A percentile compares a stretch with the other conserved stretches of the same genome.
Evolutionary conservation across 2,888 invertebrate species (phyloP).

Genomic region (Mimachlamys varia): DNA sequence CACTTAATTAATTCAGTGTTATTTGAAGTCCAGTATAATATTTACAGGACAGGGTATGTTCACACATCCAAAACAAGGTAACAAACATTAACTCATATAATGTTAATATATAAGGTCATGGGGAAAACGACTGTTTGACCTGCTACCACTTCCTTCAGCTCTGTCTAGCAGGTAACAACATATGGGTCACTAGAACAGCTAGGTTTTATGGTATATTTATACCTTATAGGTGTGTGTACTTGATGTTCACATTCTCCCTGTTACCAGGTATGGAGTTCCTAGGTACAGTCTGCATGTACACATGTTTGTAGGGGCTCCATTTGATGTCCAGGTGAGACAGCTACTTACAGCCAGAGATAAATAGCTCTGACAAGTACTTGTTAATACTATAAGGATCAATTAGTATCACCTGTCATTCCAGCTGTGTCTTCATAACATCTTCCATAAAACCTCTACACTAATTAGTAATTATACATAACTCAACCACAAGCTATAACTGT

Average conservation of each 20-base stretch:
- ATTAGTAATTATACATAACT: too few relatives aligned
- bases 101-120: too few relatives aligned
- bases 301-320: background rate
- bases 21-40: too few relatives aligned
- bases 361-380: background rate
- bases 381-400: constrained; percentile 32
- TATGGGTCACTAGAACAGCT: background rate
- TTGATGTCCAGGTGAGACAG: background rate
- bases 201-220: background rate
- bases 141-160: background rate
- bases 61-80: too few relatives aligned
- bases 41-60: too few relatives aligned
- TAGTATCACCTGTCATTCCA: background rate
- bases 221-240: background rate
- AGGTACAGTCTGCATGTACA: background rate
- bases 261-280: background rate
- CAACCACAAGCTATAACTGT: too few relatives aligned
- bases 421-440: background rate
- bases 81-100: too few relatives aligned
- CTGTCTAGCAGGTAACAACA: background rate
- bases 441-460: too few relatives aligned
- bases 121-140: background rate
- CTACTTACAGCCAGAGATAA: background rate
- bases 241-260: background rate
- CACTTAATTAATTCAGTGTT: too few relatives aligned